Evolutionary conservation across 1,140 invertebrate species (phyloP).

Genomic region (Heliconius eleuchia): DNA sequence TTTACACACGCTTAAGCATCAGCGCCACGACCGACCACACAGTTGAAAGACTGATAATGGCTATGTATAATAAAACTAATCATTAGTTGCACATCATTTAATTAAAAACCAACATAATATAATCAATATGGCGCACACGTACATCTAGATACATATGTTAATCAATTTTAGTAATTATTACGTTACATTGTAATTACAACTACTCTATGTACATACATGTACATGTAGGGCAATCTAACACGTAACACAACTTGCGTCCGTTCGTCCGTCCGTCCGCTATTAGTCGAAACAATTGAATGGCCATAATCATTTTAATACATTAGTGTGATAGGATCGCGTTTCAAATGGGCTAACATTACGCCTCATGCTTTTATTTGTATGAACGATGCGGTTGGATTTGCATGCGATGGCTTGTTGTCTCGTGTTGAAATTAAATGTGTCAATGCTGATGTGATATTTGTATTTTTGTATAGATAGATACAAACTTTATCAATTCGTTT

Average conservation of each 20-base stretch:
- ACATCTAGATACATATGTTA: not conserved
- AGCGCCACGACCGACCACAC: no score
- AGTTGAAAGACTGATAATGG: no score
- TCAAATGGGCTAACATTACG: not conserved
- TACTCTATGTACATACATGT: not conserved
- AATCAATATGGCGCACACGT: not conserved
- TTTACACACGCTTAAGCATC: no score
- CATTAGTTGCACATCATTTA: no score
- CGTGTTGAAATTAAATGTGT: constrained; percentile 8
- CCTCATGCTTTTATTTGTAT: not conserved
- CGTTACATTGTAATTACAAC: not conserved
- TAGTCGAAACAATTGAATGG: constrained; percentile 24
- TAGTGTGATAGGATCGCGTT: constrained; percentile 30
- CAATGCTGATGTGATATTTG: not conserved
- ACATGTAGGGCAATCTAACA: constrained; percentile 4
- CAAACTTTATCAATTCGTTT: not conserved
- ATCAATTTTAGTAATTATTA: constrained; percentile 2
- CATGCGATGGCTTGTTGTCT: not conserved
- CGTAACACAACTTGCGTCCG: constrained; percentile 1
- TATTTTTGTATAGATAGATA: not conserved
- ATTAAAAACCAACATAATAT: not conserved
- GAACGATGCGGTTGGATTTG: constrained; percentile 6
- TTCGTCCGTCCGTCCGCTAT: not conserved
- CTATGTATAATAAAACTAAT: no score
- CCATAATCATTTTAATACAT: constrained; percentile 31